A percentile compares a stretch with the other conserved stretches of the same genome.
Conservation (phyloP, 2,113 vertebrate genomes). For the Trematomus loennbergii region DNA sequence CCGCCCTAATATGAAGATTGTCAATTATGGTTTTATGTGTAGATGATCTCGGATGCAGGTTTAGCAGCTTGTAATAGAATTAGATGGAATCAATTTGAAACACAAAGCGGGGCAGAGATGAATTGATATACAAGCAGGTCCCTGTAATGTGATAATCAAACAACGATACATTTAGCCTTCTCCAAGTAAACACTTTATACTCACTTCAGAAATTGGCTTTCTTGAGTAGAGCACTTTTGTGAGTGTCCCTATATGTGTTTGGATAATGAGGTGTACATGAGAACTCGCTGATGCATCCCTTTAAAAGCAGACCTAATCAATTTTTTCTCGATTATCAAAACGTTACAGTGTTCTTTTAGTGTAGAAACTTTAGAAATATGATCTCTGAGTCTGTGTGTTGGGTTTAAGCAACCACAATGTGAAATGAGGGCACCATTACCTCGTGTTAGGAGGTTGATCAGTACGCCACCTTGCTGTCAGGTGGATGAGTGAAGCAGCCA, state of each 20-base stretch:
- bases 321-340: slow-evolving; percentile 5
- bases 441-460: not conserved
- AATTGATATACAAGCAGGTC: slow-evolving; percentile 42
- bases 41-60: slow-evolving; percentile 70
- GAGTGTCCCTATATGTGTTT: not conserved
- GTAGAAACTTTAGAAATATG: slow-evolving; percentile 7
- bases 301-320: slow-evolving; percentile 29
- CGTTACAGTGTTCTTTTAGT: slow-evolving; percentile 5
- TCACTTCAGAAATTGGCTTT: slow-evolving; percentile 18
- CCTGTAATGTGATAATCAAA: slow-evolving; percentile 43
- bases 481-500: not conserved
- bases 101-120: slow-evolving; percentile 54
- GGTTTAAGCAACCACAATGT: slow-evolving; percentile 14
- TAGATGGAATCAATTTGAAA: slow-evolving; percentile 69
- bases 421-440: not conserved
- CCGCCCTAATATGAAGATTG: slow-evolving; percentile 74
- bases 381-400: not conserved
- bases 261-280: not conserved
- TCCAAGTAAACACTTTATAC: slow-evolving; percentile 25
- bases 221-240: slow-evolving; percentile 1
- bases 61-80: slow-evolving; percentile 73
- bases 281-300: slow-evolving; percentile 13
- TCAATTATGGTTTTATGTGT: slow-evolving; percentile 72
- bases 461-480: not conserved
- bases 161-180: slow-evolving; percentile 17